Base-by-base conservation (phyloP, 2,797 vertebrate genomes). In the Clamator glandarius region DNA sequence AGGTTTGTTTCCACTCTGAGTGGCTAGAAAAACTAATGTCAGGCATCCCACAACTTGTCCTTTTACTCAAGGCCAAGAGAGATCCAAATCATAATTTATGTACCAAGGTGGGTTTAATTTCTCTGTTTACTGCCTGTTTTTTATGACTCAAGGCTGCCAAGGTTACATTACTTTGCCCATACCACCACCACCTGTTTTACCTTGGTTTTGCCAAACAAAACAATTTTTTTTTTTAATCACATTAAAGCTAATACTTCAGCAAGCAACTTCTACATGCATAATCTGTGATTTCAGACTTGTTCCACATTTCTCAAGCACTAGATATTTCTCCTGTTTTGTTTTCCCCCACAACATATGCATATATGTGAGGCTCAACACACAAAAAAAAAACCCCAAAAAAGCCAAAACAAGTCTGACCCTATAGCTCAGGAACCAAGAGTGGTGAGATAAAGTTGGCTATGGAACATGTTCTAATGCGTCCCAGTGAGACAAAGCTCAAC, bases 111-210 rank as follows among this genome's bases (percentile, higher is more conserved):
- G 5, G 14, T 87, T 87, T 82, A 76, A 63, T 76, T 82, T 88
- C 84, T 35, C 33, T 63, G 26, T 80, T 93, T 85, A 77, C 68
- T 77, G 91, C 68, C 76, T 92, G 76, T 68, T 87, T 90, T 85
- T 64, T 16, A 75, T 51, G 13, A 41, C 52, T 77, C 12, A 24
- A 67, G 73, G 57, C 57, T 44, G 31, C 61, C 80, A 85, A 77
- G 61, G 54, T 80, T 74, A 76, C 29, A 23, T 61, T 55, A 44
- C 23, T 8, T 26, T 64, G 70, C 8, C 35, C 51, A 77, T 79
- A 44, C 11, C 51, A 73, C 29, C 24, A 55, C 15, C 28, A 36
- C n/a, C 29, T 33, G 15, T 41, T 83, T 83, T 61, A 83, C n/a
- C 8, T 77, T 72, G 89, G 80, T 87, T 85, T 83, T n/a, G 42